phyloP scores from a whole-genome alignment of 2,797 vertebrate species.

The Bothrops alternatus region DNA sequence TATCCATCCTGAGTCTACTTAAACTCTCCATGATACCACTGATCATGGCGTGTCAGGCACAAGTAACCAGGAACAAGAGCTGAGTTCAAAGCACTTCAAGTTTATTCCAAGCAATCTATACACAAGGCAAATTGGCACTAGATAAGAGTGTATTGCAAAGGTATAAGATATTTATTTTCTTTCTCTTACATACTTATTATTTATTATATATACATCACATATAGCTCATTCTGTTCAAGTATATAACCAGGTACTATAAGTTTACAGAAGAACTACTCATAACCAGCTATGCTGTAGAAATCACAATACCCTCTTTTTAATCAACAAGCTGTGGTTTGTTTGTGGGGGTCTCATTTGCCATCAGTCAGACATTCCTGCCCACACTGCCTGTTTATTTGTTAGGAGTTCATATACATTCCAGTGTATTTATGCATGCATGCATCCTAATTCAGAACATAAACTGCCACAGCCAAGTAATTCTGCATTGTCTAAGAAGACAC shows the following conservation, averaged over 20 bases:
- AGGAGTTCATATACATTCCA: slow-evolving; percentile 65
- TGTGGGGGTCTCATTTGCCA: slow-evolving; percentile 69
- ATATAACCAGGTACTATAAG: slow-evolving; percentile 64
- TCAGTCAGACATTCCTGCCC: slow-evolving; percentile 70
- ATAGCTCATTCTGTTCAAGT: slow-evolving; percentile 56
- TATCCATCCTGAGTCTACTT: neutral
- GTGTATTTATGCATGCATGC: slow-evolving; percentile 58
- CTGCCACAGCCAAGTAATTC: slow-evolving; percentile 54
- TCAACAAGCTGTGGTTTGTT: slow-evolving; percentile 72
- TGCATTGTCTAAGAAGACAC: slow-evolving; percentile 50
- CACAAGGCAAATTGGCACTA: neutral
- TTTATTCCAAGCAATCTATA: neutral
- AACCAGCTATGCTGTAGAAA: slow-evolving; percentile 73
- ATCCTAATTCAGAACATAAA: slow-evolving; percentile 71
- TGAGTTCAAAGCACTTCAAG: neutral
- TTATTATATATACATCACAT: slow-evolving; percentile 52
- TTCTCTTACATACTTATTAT: slow-evolving; percentile 39
- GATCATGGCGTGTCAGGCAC: neutral
- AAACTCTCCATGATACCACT: neutral
- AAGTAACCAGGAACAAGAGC: neutral
- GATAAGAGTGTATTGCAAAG: neutral
- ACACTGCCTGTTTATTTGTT: slow-evolving; percentile 70
- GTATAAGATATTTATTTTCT: neutral
- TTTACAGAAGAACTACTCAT: slow-evolving; percentile 59
- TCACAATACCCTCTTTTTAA: slow-evolving; percentile 37